Base-by-base conservation (phyloP, 2,888 invertebrate genomes). In the Syrphus vitripennis region DNA sequence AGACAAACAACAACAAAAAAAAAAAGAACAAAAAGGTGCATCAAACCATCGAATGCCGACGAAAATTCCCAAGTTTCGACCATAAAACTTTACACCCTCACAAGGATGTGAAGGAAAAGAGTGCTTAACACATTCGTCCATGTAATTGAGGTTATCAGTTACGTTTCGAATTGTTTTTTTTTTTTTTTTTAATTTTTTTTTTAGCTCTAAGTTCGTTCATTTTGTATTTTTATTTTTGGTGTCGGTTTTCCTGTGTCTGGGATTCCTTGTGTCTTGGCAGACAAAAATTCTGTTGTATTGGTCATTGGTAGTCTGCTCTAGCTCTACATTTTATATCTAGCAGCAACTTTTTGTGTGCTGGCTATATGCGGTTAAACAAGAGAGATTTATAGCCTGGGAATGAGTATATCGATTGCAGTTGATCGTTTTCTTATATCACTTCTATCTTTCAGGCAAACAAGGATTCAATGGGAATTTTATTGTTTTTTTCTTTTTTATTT, bases 61-160 rank as follows among this genome's bases (percentile, higher is more conserved):
- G 75, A 82, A 82, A 82, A 82, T 78, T 86, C 57, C 50, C 77
- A 74, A 67, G 67, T 67, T 34, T 67, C 67, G 50, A 70, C 77
- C 77, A 86, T 82, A 86, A 82, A 82, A 86, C 86, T 82, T 86
- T 82, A 78, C 82, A 65, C 86, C 82, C 82, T 74, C 65, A n/a
- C n/a, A 67, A 63, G 82, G 74, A 63, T 40, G n/a, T n/a, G 78
- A 57, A 63, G 26, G 82, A 72, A 74, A 61, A 74, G 50, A 82
- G 86, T 86, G 86, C 86, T 86, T 86, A 81, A 86, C 82, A 86
- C 86, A 86, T 86, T 86, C 86, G 82, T 86, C 86, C 82, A 78
- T 86, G 86, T 86, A 86, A 86, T 86, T 86, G 86, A 82, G 86
- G 86, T 86, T 86, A 86, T 86, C 86, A 86, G 86, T 86, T 86